A percentile compares a stretch with the other conserved stretches of the same genome.
phyloP scores from a whole-genome alignment of 2,888 invertebrate genomes.

The Microchrysa polita region DNA sequence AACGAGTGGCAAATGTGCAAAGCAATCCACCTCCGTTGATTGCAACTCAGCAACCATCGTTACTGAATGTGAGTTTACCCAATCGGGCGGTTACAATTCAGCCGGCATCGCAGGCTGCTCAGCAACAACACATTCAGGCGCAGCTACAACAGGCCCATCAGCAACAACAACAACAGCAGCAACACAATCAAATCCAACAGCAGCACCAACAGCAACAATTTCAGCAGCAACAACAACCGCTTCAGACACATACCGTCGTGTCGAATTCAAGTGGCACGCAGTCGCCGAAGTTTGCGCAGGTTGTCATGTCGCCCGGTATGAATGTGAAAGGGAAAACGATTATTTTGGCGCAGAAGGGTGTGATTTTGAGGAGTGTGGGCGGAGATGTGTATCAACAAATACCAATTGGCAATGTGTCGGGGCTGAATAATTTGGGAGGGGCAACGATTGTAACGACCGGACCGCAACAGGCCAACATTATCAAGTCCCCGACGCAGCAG shows the following conservation, averaged over 20 bases:
- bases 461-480: constrained; percentile 61
- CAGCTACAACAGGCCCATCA: constrained; percentile 61
- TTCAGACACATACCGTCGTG: constrained; percentile 62
- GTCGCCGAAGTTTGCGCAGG: constrained; percentile 63
- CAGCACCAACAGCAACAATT: constrained; percentile 54
- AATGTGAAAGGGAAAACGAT: constrained; percentile 63
- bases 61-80: constrained; percentile 62
- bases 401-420: constrained; percentile 62
- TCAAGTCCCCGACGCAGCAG: constrained; percentile 60
- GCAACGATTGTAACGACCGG: constrained; percentile 58
- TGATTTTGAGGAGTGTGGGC: constrained; percentile 63
- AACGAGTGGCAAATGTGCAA: constrained; percentile 52
- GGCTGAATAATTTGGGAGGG: constrained; percentile 58
- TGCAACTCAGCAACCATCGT: constrained; percentile 59
- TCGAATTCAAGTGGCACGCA: constrained; percentile 62
- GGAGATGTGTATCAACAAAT: constrained; percentile 64
- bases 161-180: constrained; percentile 60
- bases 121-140: constrained; percentile 62
- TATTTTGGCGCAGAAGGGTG: constrained; percentile 63
- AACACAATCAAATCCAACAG: constrained; percentile 58
- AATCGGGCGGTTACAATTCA: constrained; percentile 63
- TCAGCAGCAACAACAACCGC: constrained; percentile 51
- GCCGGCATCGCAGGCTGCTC: constrained; percentile 63
- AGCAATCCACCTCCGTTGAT: constrained; percentile 63
- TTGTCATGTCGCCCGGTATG: constrained; percentile 58